A percentile compares a stretch with the other conserved stretches of the same genome.
These are phyloP conservation scores for Rhopalosiphum maidis DNA, from an alignment of 1,140 invertebrate species.

Conservation along the genomic window DNA sequence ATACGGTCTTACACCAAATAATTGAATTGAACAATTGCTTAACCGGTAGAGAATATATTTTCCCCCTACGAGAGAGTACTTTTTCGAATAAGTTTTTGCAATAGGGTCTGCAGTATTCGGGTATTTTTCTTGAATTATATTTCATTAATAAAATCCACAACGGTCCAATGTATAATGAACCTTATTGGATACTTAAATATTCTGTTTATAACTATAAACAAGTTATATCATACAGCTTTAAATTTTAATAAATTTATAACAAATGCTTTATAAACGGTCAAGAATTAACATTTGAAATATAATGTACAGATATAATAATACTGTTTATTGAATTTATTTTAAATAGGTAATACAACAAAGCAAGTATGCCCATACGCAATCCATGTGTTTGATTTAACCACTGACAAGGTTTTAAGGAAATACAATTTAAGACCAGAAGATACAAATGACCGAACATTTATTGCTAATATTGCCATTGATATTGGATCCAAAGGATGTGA, in stretches of 20 bases:
- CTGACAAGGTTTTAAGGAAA: slow-evolving; percentile 72
- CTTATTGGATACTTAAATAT: neutral
- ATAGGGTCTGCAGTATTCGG: neutral
- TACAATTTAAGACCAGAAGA: slow-evolving; percentile 76
- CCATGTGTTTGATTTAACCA: slow-evolving; percentile 78
- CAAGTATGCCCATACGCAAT: slow-evolving; percentile 77
- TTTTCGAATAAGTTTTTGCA: neutral
- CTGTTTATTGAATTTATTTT: neutral
- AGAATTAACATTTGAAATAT: neutral
- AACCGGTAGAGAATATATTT: neutral
- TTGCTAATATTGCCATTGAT: slow-evolving; percentile 82
- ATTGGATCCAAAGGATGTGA: slow-evolving; percentile 73
- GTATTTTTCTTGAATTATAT: neutral
- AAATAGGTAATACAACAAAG: slow-evolving; percentile 67
- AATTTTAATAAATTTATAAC: neutral
- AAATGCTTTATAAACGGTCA: neutral
- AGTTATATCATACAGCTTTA: neutral
- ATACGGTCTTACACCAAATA: slow-evolving; percentile 57
- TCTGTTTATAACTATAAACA: neutral
- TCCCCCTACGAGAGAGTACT: neutral
- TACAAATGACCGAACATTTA: slow-evolving; percentile 77
- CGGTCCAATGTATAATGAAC: neutral
- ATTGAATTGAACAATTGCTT: slow-evolving; percentile 27
- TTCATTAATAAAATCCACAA: neutral
- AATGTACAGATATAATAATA: neutral